Evolutionary conservation across 2,888 invertebrate species (phyloP), one percentile per base, ranked within the genome.

Genomic region (Eupithecia vulgata): DNA sequence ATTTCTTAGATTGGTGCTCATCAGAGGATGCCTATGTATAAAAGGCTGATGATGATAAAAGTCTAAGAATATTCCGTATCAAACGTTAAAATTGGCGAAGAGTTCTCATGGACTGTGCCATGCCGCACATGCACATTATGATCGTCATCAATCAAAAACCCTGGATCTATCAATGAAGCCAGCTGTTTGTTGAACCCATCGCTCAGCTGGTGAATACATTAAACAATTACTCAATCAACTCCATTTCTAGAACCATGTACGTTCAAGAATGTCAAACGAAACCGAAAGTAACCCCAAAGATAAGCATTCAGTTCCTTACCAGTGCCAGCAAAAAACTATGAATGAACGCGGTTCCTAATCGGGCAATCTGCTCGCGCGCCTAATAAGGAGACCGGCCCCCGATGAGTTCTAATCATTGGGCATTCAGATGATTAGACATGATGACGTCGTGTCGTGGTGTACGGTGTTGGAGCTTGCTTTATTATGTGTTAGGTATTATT

Each of bases 261-360:
- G 64, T n/a, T 17, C 65, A 70, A 40, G 67, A 72, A 72, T 70
- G 75, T 52, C 30, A 3, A 68, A 72, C 7, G 80, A 84, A 82
- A 84, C 79, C 74, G 80, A 83, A 82, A 84, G 81, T 67, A 68
- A 68, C 71, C 79, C 77, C 76, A 70, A 62, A 61, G 13, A 21
- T 30, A 13, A 40, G 1, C 62, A 34, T 10, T 34, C 61, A 17
- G 34, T 17, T 35, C 62, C n/a, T 62, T 70, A 76, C 74, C 70
- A 73, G 59, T 37, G 70, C 66, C 37, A 67, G 80, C 72, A 85
- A 85, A 85, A 85, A 85, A 79, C 78, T 75, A 85, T 88, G 85
- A 88, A 87, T 88, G 87, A 86, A 70, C 34, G 64, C 68, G 77
- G 71, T 78, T 74, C 74, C 76, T 75, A 71, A 81, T 78, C 78